phyloP scores from a whole-genome alignment of 1,140 invertebrate genomes.

The Argopecten irradians region DNA sequence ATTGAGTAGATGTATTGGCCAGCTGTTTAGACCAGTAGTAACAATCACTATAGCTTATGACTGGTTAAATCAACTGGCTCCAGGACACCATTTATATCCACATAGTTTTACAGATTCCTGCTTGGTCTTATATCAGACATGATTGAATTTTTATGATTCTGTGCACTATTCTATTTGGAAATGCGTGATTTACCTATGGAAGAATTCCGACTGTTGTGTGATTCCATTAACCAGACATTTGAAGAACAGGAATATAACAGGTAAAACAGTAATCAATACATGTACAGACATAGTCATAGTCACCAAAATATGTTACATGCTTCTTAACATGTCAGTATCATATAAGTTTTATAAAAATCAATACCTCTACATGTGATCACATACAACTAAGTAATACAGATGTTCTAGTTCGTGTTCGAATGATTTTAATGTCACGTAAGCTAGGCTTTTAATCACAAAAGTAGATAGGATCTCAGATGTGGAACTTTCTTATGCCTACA shows the following conservation, averaged over 20 bases:
- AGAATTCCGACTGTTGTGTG: constrained; percentile 36
- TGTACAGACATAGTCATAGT: neutral
- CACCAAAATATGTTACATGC: neutral
- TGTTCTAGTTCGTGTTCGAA: no score
- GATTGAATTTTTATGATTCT: no score
- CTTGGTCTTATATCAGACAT: neutral
- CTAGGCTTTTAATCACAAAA: no score
- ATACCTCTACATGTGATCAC: no score
- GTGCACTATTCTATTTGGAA: no score
- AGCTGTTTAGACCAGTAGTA: neutral
- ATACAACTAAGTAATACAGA: no score
- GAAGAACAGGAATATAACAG: neutral
- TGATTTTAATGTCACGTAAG: no score
- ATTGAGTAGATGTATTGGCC: neutral
- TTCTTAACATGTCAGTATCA: neutral
- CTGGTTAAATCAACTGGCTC: no score
- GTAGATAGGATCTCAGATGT: no score
- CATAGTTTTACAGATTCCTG: neutral
- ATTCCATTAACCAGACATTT: constrained; percentile 23
- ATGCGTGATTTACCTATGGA: constrained; percentile 36
- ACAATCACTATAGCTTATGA: neutral
- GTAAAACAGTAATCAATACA: neutral
- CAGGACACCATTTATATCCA: no score
- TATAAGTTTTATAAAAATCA: no score
- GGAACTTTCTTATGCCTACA: no score